phyloP scores from a whole-genome alignment of 2,113 vertebrate genomes.

The Naja naja region DNA sequence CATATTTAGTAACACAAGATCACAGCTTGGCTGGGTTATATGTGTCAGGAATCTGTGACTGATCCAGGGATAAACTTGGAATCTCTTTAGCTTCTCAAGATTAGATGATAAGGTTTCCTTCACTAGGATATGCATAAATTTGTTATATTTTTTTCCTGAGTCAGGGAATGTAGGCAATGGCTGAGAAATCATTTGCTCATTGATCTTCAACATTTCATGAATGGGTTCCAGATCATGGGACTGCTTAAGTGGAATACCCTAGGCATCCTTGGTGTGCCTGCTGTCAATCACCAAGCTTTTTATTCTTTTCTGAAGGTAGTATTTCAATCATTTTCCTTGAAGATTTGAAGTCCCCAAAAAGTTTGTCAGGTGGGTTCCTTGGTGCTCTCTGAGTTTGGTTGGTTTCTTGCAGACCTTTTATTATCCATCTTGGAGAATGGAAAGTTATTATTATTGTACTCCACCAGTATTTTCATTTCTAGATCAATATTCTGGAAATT shows the following conservation, averaged over 20 bases:
- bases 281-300: not conserved
- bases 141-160: not conserved
- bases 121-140: not conserved
- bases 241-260: not conserved
- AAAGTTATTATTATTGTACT: not conserved
- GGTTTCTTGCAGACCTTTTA: not conserved
- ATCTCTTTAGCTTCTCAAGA: too few relatives aligned
- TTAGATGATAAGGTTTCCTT: too few relatives aligned
- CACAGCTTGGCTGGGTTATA: not conserved
- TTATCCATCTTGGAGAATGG: not conserved
- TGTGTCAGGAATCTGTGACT: not conserved
- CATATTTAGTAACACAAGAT: not conserved
- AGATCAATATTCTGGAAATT: not conserved
- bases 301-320: not conserved
- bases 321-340: not conserved
- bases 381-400: not conserved
- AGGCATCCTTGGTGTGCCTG: not conserved
- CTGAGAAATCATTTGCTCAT: not conserved
- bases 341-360: not conserved
- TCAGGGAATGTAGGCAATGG: not conserved
- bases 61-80: too few relatives aligned
- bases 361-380: not conserved
- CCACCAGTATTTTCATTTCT: too few relatives aligned
- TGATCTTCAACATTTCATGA: not conserved
- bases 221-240: not conserved